Evolutionary conservation across 2,888 invertebrate genomes (phyloP).

Genomic region (Nomada flava): DNA sequence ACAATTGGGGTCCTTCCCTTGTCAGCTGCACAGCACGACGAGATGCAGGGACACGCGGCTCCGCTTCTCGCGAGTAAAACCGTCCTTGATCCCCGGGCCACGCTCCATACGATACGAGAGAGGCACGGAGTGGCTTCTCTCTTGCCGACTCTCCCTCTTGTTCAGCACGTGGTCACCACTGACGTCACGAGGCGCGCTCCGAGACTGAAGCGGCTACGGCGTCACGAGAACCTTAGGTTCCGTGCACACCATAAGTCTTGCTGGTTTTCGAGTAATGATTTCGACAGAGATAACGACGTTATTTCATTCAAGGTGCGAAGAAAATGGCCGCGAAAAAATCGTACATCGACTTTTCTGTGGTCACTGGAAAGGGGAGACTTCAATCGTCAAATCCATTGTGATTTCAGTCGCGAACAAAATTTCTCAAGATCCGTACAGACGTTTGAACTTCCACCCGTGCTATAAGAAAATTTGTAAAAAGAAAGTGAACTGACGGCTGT

Average conservation of each 20-base stretch:
- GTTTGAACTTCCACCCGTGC: too few relatives aligned
- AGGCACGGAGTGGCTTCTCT: conserved; percentile 67
- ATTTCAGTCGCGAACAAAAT: too few relatives aligned
- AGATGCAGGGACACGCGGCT: conserved; percentile 74
- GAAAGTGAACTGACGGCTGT: too few relatives aligned
- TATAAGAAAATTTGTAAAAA: too few relatives aligned
- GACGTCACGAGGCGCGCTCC: conserved; percentile 75
- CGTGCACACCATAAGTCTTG: conserved; percentile 41
- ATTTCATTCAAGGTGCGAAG: too few relatives aligned
- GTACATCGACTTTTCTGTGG: too few relatives aligned
- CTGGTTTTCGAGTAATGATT: background rate
- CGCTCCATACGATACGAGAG: conserved; percentile 78
- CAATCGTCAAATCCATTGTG: too few relatives aligned
- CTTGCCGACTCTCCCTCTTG: conserved; percentile 74
- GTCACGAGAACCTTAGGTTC: conserved; percentile 72
- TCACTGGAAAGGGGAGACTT: too few relatives aligned
- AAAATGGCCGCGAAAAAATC: too few relatives aligned
- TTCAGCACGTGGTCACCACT: conserved; percentile 78
- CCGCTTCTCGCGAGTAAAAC: conserved; percentile 80
- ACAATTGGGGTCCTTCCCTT: too few relatives aligned
- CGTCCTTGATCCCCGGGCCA: conserved; percentile 83
- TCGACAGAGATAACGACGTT: background rate
- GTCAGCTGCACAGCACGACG: conserved; percentile 63
- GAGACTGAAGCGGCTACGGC: conserved; percentile 60
- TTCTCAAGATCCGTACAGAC: too few relatives aligned